Base-by-base conservation (phyloP, 2,113 vertebrate species). In the Tringa solitaria region DNA sequence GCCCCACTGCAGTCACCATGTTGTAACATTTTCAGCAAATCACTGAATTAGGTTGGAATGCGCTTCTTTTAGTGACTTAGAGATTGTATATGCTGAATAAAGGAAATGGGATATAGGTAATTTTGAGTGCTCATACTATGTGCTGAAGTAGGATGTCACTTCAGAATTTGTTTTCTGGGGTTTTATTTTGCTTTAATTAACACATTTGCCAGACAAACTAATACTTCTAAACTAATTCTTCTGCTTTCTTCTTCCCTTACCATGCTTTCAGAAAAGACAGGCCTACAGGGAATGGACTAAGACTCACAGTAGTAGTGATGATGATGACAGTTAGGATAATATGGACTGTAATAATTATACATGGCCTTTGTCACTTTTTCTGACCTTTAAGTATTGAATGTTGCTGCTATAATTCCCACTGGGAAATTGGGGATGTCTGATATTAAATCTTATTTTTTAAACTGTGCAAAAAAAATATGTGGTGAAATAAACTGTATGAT, bases 221-320 rank as follows among this genome's bases (percentile, higher is more conserved):
- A 96, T 85, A 50, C 78, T 93, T 97, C 76, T 97, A 95, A 96
- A 98, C 98, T 98, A 98, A 98, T 89, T 69, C 93, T 97, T 98
- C 88, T 98, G 95, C 98, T 98, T 98, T 96, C 97, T 97, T 98
- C 98, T 98, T 98, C 98, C 97, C 98, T 98, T 98, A 96, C 97
- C 98, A 98, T 98, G 98, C 99, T 98, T 98, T 96, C 99, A 99
- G 99, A 98, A 98, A 98, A 99, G 98, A 95, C 97, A 98, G 98
- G 96, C 96, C 98, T 97, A 97, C 98, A 98, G 97, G 98, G 98
- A 98, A 94, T 98, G 98, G 98, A 97, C 95, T 98, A 94, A 98
- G 97, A 96, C 95, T 98, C 98, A 95, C 97, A 98, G 77, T 98
- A 98, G 98, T 98, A 98, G 97, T 98, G 98, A 98, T 97, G 98